Evolutionary conservation across 2,113 vertebrate genomes (phyloP).

Genomic region (Urocolius indicus): DNA sequence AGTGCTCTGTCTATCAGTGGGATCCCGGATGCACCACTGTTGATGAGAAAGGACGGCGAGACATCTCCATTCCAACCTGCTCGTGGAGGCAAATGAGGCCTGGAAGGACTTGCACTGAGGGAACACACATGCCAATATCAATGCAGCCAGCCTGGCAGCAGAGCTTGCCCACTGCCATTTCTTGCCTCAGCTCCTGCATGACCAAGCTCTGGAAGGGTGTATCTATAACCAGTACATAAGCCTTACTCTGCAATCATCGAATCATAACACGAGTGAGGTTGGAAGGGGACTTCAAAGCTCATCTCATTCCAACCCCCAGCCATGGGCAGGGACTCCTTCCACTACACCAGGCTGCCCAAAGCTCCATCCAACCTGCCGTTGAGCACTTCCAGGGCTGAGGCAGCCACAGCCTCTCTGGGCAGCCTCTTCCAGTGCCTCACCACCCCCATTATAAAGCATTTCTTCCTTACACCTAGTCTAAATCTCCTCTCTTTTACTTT

Average conservation of each 20-base stretch:
- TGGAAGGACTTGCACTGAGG: neutral
- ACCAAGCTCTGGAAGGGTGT: neutral
- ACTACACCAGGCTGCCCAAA: no score
- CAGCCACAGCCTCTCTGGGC: no score
- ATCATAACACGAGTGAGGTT: no score
- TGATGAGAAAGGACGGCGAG: neutral
- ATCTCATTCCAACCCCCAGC: no score
- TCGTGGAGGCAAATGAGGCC: constrained; percentile 36
- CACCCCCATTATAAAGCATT: no score
- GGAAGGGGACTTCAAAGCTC: no score
- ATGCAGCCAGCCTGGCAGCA: constrained; percentile 59
- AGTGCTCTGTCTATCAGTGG: neutral
- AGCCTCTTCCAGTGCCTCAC: no score
- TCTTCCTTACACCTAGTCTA: no score
- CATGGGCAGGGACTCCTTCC: no score
- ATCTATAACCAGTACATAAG: neutral
- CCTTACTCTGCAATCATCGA: neutral
- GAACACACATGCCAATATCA: constrained; percentile 60
- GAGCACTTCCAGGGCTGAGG: no score
- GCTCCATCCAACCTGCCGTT: no score
- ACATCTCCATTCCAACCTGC: neutral
- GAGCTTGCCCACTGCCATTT: constrained; percentile 79
- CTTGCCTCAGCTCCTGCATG: neutral
- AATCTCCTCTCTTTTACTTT: no score
- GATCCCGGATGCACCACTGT: neutral